A percentile compares a stretch with the other conserved stretches of the same genome.
phyloP scores from a whole-genome alignment of 2,113 vertebrate species.

The Malurus melanocephalus region DNA sequence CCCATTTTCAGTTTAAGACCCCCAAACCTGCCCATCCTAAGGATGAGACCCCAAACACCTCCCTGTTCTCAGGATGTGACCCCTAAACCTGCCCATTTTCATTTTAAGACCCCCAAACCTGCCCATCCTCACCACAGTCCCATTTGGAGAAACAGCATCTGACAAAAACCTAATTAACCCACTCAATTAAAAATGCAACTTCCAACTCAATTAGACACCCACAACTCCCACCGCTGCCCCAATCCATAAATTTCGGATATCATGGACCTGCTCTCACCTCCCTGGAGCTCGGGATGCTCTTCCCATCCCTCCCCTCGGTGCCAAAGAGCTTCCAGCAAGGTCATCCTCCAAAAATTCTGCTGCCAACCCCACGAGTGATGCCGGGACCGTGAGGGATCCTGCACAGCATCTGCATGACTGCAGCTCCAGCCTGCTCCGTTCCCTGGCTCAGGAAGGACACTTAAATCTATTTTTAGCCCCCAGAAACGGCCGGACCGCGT shows the following conservation, averaged over 20 bases:
- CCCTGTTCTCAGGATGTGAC: not conserved
- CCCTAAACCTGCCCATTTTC: not conserved
- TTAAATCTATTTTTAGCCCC: not conserved
- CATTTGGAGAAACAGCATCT: not conserved
- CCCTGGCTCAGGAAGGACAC: not conserved
- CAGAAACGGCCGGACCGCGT: not conserved
- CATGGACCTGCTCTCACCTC: not conserved
- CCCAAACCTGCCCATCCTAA: not conserved
- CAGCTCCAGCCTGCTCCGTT: not conserved
- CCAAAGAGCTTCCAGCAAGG: not conserved
- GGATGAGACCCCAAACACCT: too few species aligned
- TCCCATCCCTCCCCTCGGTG: not conserved
- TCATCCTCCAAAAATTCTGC: not conserved
- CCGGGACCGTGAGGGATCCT: not conserved
- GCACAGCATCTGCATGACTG: not conserved
- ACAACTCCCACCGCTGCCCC: not conserved
- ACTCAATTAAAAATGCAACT: slow-evolving; percentile 17
- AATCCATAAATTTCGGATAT: accelerated
- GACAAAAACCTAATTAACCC: not conserved
- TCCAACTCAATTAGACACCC: not conserved
- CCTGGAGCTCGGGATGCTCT: accelerated
- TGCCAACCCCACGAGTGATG: not conserved
- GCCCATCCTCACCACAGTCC: not conserved
- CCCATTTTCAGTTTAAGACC: not conserved
- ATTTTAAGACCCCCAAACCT: accelerated